These are phyloP conservation scores for Oenanthe melanoleuca DNA, from an alignment of 2,113 vertebrate species.

Conservation along the genomic window DNA sequence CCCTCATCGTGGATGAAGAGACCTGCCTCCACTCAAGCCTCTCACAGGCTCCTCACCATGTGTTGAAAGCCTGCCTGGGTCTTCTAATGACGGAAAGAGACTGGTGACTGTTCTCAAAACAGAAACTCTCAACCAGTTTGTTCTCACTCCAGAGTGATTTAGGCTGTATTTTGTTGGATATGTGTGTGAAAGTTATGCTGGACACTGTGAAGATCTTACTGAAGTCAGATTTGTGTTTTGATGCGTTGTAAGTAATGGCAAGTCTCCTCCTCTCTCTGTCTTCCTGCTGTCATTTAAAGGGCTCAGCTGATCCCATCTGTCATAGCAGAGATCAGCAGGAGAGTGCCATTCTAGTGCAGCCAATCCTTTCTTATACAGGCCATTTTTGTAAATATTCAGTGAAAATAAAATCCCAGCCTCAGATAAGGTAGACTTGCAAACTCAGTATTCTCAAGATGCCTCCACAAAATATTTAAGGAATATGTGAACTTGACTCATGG, in stretches of 20 bases:
- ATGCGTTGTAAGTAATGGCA: background rate
- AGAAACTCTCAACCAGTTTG: background rate
- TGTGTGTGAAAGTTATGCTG: background rate
- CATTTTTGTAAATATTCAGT: background rate
- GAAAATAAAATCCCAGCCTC: background rate
- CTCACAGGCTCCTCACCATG: rapidly evolving
- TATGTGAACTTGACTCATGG: background rate
- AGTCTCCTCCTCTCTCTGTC: background rate
- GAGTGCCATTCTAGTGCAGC: background rate
- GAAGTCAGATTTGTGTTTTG: constrained; percentile 6
- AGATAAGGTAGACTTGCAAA: background rate
- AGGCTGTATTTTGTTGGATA: background rate
- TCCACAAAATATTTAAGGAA: background rate
- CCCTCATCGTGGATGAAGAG: background rate
- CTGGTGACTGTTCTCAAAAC: background rate
- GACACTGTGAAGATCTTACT: background rate
- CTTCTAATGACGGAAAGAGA: background rate
- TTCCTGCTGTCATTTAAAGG: constrained; percentile 16
- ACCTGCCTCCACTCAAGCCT: background rate
- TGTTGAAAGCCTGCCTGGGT: background rate
- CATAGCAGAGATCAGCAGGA: background rate
- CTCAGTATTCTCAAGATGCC: background rate
- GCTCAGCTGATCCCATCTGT: constrained; percentile 2
- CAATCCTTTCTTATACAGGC: background rate
- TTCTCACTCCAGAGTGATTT: background rate